Percentiles rank a stretch among this genome's conserved stretches.
Evolutionary conservation across 2,113 vertebrate species (phyloP).

Genomic region (Caracal caracal): DNA sequence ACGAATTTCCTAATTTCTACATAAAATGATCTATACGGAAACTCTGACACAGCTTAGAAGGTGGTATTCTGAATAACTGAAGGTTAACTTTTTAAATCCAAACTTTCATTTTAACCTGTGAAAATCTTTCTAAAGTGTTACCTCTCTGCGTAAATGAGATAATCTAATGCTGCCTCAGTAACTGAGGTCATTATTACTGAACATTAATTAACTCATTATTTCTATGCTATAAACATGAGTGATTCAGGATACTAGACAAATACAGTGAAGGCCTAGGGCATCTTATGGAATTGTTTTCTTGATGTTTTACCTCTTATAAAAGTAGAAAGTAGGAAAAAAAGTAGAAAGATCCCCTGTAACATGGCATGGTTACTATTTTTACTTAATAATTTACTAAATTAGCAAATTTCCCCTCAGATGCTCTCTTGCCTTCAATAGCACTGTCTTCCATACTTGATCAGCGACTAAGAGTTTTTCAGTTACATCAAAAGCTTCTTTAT

Average conservation of each 20-base stretch:
- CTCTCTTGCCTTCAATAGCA: conserved; percentile 25
- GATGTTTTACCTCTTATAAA: background rate
- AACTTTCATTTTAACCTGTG: conserved; percentile 6
- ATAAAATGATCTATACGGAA: background rate
- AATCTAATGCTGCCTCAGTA: background rate
- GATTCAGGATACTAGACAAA: background rate
- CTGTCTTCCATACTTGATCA: conserved; percentile 48
- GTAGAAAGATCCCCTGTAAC: background rate
- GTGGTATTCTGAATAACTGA: background rate
- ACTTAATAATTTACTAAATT: background rate
- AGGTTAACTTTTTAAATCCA: conserved; percentile 29
- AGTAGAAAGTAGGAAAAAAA: background rate
- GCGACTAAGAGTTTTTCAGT: conserved; percentile 16
- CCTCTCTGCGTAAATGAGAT: background rate
- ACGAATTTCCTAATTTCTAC: conserved; percentile 24
- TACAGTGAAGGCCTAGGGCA: background rate
- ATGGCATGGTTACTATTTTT: background rate
- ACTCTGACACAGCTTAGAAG: background rate
- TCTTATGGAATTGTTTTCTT: conserved; percentile 27
- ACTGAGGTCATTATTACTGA: background rate
- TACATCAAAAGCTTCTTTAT: conserved; percentile 45
- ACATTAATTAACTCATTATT: background rate
- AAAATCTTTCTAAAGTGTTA: conserved; percentile 24
- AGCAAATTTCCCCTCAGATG: conserved; percentile 20
- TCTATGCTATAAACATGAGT: background rate